Base-by-base conservation (phyloP, 2,797 vertebrate genomes). In the Propithecus perrieri region DNA sequence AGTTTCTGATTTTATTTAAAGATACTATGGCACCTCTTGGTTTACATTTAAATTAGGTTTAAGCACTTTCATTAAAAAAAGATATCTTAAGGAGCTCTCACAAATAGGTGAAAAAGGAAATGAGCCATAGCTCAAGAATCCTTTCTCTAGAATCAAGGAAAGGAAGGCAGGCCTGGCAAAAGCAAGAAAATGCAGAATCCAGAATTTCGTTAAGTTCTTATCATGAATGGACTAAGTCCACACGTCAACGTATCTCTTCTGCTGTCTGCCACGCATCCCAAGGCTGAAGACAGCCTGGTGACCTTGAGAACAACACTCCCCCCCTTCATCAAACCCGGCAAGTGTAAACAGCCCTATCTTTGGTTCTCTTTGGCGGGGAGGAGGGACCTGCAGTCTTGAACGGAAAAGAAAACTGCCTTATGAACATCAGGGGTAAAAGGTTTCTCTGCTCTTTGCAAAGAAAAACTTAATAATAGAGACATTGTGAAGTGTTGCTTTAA, bases 1-100 rank as follows among this genome's bases (percentile, higher is more conserved):
- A 26, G 63, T 22, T 96, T 96, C 55, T 79, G 17, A 80, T 87
- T 93, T 94, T 95, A 89, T 91, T 55, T 87, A 75, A 90, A 80
- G 38, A 86, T 78, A 81, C 28, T 87, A 24, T 93, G 26, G 38
- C 26, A 75, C 76, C 72, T 88, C 69, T 92, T 85, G 50, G 38
- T 93, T 97, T 87, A 78, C 17, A 2, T 48, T 96, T 80, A 91
- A 94, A 89, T 89, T 69, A 35, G 76, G 57, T 59, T 81, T 79
- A 78, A 95, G 46, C 33, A 50, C 43, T 67, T 94, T 72, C 38
- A 46, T 96, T 80, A 15, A 88, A 71, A 61, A 79, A 93, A 61
- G 15, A 30, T 28, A 28, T 91, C 65, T 59, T 85, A 80, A 78
- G 38, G 53, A 85, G 46, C 78, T 87, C 65, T 94, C 76, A 91